Evolutionary conservation across 2,888 invertebrate genomes (phyloP), one percentile per base, ranked within the genome.

Genomic region (Nomada fucata): DNA sequence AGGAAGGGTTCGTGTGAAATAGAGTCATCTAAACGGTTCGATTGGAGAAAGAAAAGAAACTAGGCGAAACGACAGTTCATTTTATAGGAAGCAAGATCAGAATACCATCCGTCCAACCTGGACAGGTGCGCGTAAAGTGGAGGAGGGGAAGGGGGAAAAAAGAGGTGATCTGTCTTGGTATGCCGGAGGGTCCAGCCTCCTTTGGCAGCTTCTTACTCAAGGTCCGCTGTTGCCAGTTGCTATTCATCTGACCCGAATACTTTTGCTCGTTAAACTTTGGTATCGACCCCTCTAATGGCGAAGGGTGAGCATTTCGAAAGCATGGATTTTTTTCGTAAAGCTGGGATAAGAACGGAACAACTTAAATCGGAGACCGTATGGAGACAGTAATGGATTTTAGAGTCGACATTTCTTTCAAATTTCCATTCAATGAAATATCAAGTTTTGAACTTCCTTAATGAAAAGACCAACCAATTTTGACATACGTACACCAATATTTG

Each of bases 151-250:
- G 61, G 68, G 65, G 65, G 72, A 59, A 76, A 72, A 81, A 85
- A 78, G 83, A 83, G 89, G 88, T 81, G 89, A 91, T 90, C 89
- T 84, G 89, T 91, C 90, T 90, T 90, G 90, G 90, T 89, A 90
- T 90, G 90, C 87, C 81, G 87, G 82, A 83, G 80, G 88, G 82
- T 79, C 73, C 88, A 89, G 89, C 86, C 88, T 88, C 86, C 85
- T 89, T 90, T 91, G 91, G 90, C 91, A 91, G 91, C 89, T 89
- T 87, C 87, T 79, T 86, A 86, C 88, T 86, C 91, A 91, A 91
- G 90, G 89, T 90, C 91, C 89, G 85, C 78, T 82, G 86, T 89
- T 85, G 84, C 84, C 86, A 76, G 84, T 86, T 84, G 83, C 87
- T 85, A 75, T 82, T 80, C 86, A 65, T 75, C 74, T 79, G 83